A percentile compares a stretch with the other conserved stretches of the same genome.
These are phyloP conservation scores for Terrapene triunguis DNA, from an alignment of 2,113 vertebrate genomes.

Conservation along the genomic window DNA sequence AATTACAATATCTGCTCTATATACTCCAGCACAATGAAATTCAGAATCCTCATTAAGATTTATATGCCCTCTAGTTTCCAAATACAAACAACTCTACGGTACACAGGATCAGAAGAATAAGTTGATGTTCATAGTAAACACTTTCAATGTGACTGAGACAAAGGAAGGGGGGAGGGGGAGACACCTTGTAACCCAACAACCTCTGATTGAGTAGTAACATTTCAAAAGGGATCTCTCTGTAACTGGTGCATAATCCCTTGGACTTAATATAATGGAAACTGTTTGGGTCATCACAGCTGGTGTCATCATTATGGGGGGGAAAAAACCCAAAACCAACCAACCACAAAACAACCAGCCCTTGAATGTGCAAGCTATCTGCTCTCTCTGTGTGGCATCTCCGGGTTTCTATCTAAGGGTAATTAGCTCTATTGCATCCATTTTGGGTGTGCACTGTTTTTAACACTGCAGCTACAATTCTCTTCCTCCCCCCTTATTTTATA, in stretches of 20 bases:
- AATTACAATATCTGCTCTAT: neutral
- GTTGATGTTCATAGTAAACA: neutral
- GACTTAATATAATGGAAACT: conserved; percentile 37
- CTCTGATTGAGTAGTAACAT: neutral
- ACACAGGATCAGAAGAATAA: neutral
- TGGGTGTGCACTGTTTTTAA: neutral
- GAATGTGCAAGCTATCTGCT: neutral
- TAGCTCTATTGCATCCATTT: neutral
- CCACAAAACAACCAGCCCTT: neutral
- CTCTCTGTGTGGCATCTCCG: neutral
- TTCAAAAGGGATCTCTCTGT: conserved; percentile 27
- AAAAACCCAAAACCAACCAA: neutral
- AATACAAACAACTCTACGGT: neutral
- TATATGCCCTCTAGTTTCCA: neutral
- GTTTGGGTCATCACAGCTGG: conserved; percentile 53
- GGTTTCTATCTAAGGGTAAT: conserved; percentile 9
- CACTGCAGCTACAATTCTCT: conserved; percentile 22
- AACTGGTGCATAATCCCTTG: conserved; percentile 28
- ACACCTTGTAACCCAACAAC: neutral
- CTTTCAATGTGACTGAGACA: neutral
- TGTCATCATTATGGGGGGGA: conserved; percentile 58
- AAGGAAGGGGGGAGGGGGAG: rapidly evolving
- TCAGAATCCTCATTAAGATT: neutral
- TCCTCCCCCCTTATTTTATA: neutral
- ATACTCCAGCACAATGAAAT: neutral